A percentile compares a stretch with the other conserved stretches of the same genome.
These are phyloP conservation scores for Lathamus discolor DNA, from an alignment of 2,113 vertebrate genomes.

Conservation along the genomic window DNA sequence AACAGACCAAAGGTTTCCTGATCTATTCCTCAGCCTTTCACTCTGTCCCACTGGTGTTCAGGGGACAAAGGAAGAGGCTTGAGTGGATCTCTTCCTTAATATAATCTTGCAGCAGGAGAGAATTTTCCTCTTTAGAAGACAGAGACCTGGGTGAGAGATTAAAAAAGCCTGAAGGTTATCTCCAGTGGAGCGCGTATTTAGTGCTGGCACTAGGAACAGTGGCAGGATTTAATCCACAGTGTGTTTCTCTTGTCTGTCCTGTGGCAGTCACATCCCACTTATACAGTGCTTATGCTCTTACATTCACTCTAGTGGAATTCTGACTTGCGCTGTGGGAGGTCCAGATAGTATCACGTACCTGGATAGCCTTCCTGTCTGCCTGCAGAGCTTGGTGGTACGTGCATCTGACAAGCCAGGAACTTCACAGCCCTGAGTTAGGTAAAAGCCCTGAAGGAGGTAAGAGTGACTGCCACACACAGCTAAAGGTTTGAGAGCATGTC, in stretches of 20 bases:
- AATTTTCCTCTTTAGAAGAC: neutral
- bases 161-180: neutral
- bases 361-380: neutral
- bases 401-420: neutral
- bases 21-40: neutral
- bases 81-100: neutral
- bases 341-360: accelerated
- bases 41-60: neutral
- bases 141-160: neutral
- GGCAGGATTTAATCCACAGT: neutral
- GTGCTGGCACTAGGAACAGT: neutral
- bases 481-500: neutral
- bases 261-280: neutral
- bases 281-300: accelerated
- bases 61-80: neutral
- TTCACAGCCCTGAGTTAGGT: neutral
- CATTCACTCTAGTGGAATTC: neutral
- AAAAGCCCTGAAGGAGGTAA: neutral
- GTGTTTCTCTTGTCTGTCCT: neutral
- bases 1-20: neutral
- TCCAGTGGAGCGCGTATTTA: accelerated
- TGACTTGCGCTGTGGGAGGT: neutral
- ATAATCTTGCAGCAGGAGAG: neutral
- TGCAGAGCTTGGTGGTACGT: neutral
- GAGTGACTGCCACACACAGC: neutral